Evolutionary conservation across 2,113 vertebrate species (phyloP).

Genomic region (Dipodomys merriami): DNA sequence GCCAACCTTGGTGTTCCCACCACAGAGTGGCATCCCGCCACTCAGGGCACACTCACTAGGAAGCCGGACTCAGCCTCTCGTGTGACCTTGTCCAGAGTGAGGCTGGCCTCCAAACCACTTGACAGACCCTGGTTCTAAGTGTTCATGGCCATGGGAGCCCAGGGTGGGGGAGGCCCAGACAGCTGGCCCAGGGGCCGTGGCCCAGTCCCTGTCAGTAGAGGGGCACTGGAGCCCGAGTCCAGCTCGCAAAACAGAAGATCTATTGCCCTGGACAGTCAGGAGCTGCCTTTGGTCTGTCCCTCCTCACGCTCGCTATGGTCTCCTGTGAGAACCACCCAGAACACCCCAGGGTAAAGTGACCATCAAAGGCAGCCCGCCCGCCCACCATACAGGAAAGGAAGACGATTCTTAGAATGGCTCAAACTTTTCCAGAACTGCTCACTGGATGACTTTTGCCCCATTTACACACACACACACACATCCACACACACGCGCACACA

Average conservation of each 20-base stretch:
- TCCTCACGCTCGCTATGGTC: rapidly evolving
- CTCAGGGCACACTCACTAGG: too few species aligned
- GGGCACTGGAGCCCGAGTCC: neutral
- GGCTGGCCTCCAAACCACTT: rapidly evolving
- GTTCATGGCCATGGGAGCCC: too few species aligned
- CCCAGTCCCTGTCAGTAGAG: too few species aligned
- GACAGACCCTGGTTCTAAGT: too few species aligned
- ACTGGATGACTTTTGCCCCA: neutral
- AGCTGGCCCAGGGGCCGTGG: too few species aligned
- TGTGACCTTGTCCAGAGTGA: neutral
- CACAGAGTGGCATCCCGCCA: neutral
- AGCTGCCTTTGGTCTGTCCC: neutral
- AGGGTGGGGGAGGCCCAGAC: neutral
- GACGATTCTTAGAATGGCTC: neutral
- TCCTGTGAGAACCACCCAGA: rapidly evolving
- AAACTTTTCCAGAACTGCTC: neutral
- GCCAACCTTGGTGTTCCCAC: neutral
- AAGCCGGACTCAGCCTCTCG: neutral
- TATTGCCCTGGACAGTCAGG: neutral
- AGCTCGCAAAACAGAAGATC: neutral
- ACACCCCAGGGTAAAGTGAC: neutral
- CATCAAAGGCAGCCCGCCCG: rapidly evolving
- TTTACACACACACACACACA: neutral
- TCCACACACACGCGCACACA: too few species aligned
- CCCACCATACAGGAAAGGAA: neutral